These are phyloP conservation scores for Thaleichthys pacificus DNA, from an alignment of 2,797 vertebrate genomes.

Conservation along the genomic window DNA sequence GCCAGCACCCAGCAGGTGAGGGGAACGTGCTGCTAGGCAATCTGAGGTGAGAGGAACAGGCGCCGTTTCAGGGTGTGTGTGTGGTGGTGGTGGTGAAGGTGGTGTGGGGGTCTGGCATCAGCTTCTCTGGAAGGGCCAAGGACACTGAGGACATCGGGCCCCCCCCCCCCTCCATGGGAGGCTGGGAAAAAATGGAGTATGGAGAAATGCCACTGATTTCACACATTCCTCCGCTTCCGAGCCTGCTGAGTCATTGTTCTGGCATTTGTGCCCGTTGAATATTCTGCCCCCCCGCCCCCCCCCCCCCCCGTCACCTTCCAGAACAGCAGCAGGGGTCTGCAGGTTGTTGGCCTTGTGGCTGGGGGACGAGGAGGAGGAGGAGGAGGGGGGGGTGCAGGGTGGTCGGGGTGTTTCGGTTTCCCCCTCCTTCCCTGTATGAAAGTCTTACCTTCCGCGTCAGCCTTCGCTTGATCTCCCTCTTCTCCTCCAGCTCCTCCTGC, in stretches of 20 bases:
- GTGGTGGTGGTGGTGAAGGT: not conserved
- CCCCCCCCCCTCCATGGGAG: constrained; percentile 22
- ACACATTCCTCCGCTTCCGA: constrained; percentile 33
- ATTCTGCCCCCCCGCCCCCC: constrained; percentile 24
- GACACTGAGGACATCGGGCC: constrained; percentile 51
- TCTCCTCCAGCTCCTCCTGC: constrained; percentile 97
- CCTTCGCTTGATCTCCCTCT: constrained; percentile 93
- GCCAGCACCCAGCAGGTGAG: constrained; percentile 46
- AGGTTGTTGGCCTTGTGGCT: constrained; percentile 15
- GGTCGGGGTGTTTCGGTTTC: not conserved
- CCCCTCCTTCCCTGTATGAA: not conserved
- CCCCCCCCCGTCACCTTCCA: constrained; percentile 10
- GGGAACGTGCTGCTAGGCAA: constrained; percentile 51
- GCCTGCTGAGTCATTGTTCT: constrained; percentile 44
- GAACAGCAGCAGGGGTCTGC: constrained; percentile 16
- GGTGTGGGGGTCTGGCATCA: constrained; percentile 49
- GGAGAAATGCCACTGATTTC: constrained; percentile 9
- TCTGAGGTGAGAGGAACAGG: constrained; percentile 53
- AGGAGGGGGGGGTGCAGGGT: not conserved
- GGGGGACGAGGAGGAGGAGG: not conserved
- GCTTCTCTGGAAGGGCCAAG: constrained; percentile 52
- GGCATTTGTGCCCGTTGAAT: constrained; percentile 40
- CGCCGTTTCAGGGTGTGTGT: constrained; percentile 49
- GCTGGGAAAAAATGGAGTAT: constrained; percentile 20
- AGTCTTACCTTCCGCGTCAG: constrained; percentile 91